phyloP scores from a whole-genome alignment of 1,140 invertebrate species.

The Drosophila littoralis region DNA sequence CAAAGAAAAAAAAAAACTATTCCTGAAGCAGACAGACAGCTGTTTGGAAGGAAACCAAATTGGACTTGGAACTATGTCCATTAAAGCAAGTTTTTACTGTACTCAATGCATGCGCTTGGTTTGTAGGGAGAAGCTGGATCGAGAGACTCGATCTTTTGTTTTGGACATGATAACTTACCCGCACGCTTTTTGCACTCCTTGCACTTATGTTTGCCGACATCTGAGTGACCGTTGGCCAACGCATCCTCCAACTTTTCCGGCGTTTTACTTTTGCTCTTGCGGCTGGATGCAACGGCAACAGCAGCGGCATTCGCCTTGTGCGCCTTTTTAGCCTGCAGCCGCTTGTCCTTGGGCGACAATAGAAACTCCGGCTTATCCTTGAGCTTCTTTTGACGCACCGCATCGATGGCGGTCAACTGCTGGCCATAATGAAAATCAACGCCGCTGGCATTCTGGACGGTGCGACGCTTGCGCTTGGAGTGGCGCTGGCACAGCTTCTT shows the following conservation, averaged over 20 bases:
- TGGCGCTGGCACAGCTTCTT: slow-evolving; percentile 75
- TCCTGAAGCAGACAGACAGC: no score
- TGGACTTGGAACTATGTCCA: no score
- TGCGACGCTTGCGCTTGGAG: slow-evolving; percentile 80
- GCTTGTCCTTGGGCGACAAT: slow-evolving; percentile 70
- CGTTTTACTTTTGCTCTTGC: slow-evolving; percentile 64
- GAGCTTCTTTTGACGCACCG: slow-evolving; percentile 60
- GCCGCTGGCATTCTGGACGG: slow-evolving; percentile 75
- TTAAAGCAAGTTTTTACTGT: no score
- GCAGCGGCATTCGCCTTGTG: slow-evolving; percentile 28
- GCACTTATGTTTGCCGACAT: slow-evolving; percentile 39
- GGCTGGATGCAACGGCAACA: slow-evolving; percentile 19
- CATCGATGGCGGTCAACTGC: slow-evolving; percentile 63
- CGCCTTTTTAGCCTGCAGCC: slow-evolving; percentile 61
- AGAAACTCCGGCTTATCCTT: slow-evolving; percentile 70
- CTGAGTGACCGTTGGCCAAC: slow-evolving; percentile 15
- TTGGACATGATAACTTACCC: slow-evolving; percentile 35
- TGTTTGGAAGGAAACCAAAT: no score
- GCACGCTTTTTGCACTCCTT: slow-evolving; percentile 46
- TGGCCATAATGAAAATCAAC: slow-evolving; percentile 83
- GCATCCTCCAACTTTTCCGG: slow-evolving; percentile 29
- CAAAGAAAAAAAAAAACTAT: no score
- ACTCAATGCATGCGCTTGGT: no score
- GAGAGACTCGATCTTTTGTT: neutral
- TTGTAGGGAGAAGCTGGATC: no score